A percentile compares a stretch with the other conserved stretches of the same genome.
Evolutionary conservation across 2,113 vertebrate species (phyloP).

Genomic region (Ia io): DNA sequence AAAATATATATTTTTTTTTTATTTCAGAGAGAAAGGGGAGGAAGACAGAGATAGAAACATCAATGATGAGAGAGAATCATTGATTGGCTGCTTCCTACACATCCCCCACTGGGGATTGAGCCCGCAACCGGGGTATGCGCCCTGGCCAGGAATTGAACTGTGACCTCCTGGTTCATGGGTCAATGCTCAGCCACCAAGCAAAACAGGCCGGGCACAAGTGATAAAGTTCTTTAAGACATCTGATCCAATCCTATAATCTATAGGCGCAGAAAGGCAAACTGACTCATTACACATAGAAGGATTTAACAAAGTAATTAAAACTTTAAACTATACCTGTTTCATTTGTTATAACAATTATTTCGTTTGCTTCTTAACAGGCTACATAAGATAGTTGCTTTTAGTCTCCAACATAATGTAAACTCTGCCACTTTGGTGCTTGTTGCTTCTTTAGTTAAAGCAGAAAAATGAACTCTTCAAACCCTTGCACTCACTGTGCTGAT

Average conservation of each 20-base stretch:
- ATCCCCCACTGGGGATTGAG: too few relatives aligned
- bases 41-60: too few relatives aligned
- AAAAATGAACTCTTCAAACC: background rate
- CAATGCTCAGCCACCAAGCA: too few relatives aligned
- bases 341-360: background rate
- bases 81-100: too few relatives aligned
- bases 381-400: background rate
- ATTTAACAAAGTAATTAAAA: background rate
- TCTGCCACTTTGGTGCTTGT: background rate
- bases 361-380: background rate
- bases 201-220: background rate
- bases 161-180: too few relatives aligned
- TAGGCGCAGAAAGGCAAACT: background rate
- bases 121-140: too few relatives aligned
- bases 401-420: background rate
- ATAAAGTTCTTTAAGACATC: background rate
- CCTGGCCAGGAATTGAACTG: too few relatives aligned
- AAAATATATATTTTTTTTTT: too few relatives aligned
- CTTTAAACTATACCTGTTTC: background rate
- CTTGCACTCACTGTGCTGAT: background rate
- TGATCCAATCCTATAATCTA: background rate
- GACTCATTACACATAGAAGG: background rate
- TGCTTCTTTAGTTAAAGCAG: background rate
- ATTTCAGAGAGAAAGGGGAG: too few relatives aligned
- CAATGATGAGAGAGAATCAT: too few relatives aligned